These are phyloP conservation scores for Zenarchopterus dispar DNA, from an alignment of 2,797 vertebrate genomes.

Conservation along the genomic window DNA sequence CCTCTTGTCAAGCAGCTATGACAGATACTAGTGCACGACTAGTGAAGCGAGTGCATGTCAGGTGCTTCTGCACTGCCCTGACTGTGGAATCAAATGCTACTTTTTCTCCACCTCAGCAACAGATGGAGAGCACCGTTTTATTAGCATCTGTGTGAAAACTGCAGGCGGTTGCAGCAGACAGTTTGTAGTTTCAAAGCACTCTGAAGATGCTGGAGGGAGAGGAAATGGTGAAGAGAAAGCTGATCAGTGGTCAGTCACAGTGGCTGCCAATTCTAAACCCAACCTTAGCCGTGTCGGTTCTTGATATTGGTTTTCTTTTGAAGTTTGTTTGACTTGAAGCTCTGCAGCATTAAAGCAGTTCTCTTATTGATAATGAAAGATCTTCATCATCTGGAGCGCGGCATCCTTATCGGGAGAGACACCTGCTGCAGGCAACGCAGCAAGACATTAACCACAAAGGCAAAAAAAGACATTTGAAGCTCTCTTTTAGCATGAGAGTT, in stretches of 20 bases:
- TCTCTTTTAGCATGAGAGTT: not conserved
- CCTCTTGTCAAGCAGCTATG: not conserved
- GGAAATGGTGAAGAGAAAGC: not conserved
- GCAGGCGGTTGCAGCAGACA: slow-evolving; percentile 51
- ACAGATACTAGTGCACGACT: not conserved
- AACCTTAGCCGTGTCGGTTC: not conserved
- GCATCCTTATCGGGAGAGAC: slow-evolving; percentile 1
- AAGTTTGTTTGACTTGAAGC: not conserved
- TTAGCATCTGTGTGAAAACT: slow-evolving; percentile 66
- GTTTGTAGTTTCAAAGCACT: slow-evolving; percentile 30
- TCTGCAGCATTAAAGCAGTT: not conserved
- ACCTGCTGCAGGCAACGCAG: not conserved
- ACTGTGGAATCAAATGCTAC: slow-evolving; percentile 48
- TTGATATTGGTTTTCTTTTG: not conserved
- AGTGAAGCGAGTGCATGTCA: not conserved
- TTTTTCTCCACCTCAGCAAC: slow-evolving; percentile 43
- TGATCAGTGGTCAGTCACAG: not conserved
- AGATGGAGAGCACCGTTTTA: slow-evolving; percentile 41
- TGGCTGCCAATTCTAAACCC: not conserved
- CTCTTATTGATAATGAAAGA: not conserved
- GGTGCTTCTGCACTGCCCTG: slow-evolving; percentile 8
- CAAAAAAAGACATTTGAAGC: not conserved
- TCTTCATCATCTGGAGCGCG: not conserved
- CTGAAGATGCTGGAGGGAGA: not conserved
- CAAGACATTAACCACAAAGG: too few species aligned